These are phyloP conservation scores for Gopherus flavomarginatus DNA, from an alignment of 2,113 vertebrate genomes.

Conservation along the genomic window DNA sequence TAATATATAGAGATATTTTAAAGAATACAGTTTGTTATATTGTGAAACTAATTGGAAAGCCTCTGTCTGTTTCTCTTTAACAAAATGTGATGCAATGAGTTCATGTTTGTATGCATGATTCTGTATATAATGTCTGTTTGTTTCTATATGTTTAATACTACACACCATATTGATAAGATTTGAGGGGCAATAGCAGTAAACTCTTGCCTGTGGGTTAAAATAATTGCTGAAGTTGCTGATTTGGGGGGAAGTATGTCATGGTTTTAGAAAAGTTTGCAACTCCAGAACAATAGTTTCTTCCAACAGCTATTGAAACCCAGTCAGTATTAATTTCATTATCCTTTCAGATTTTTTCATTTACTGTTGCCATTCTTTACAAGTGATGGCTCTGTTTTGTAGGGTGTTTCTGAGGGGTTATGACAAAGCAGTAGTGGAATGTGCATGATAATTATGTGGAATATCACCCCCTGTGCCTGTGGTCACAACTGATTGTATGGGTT, in stretches of 20 bases:
- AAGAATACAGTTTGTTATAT: neutral
- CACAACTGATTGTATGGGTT: neutral
- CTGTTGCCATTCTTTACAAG: neutral
- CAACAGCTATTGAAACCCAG: neutral
- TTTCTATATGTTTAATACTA: neutral
- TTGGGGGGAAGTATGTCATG: neutral
- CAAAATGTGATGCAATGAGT: neutral
- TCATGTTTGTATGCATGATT: constrained; percentile 38
- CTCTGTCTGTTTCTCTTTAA: constrained; percentile 36
- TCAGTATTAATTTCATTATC: neutral
- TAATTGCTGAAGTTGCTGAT: neutral
- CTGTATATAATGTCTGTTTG: neutral
- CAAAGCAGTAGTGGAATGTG: neutral
- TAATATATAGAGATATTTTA: too few species aligned
- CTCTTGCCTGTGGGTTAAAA: neutral
- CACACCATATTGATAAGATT: neutral
- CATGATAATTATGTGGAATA: neutral
- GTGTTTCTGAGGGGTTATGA: neutral
- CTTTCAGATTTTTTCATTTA: neutral
- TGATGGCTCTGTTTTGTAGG: neutral
- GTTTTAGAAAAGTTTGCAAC: neutral
- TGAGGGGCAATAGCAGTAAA: neutral
- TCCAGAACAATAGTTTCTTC: neutral
- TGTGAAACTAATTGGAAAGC: constrained; percentile 25
- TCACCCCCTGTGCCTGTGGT: neutral